These are phyloP conservation scores for Sycophila sp. DNA, from an alignment of 1,140 invertebrate genomes.

Conservation along the genomic window DNA sequence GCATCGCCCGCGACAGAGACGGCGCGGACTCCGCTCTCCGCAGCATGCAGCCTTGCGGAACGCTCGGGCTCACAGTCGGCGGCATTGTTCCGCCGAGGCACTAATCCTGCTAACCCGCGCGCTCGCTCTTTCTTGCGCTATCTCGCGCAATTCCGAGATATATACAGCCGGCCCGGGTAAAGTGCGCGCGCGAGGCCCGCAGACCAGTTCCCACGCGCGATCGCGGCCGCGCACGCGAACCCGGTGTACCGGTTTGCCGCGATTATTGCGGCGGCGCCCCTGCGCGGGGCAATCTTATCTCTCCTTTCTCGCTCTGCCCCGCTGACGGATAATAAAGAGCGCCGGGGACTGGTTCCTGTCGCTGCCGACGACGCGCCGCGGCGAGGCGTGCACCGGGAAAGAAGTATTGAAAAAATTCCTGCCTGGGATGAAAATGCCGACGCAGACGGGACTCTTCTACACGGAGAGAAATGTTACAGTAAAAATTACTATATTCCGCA, in stretches of 20 bases:
- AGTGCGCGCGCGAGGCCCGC: not conserved
- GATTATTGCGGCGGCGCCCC: slow-evolving; percentile 19
- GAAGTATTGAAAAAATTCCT: too few relatives aligned
- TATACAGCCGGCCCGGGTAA: not conserved
- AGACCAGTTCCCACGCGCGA: slow-evolving; percentile 32
- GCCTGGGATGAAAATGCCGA: too few relatives aligned
- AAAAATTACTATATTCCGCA: too few relatives aligned
- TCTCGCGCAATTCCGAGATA: not conserved
- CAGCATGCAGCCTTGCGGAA: slow-evolving; percentile 32
- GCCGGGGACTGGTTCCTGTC: not conserved
- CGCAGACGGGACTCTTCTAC: too few relatives aligned
- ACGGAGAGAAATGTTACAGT: too few relatives aligned
- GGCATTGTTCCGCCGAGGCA: slow-evolving; percentile 26
- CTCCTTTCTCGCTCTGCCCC: not conserved
- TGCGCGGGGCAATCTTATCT: slow-evolving; percentile 4
- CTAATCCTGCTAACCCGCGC: slow-evolving; percentile 30
- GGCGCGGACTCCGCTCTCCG: not conserved
- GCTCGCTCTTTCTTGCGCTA: not conserved
- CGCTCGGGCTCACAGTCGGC: slow-evolving; percentile 24
- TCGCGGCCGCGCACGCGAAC: not conserved
- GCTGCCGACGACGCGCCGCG: not conserved
- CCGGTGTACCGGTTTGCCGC: slow-evolving; percentile 31
- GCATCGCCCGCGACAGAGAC: not conserved
- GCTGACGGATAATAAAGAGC: not conserved
- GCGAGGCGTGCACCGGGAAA: too few relatives aligned